Base-by-base conservation (phyloP, 2,113 vertebrate genomes). In the Solea senegalensis region DNA sequence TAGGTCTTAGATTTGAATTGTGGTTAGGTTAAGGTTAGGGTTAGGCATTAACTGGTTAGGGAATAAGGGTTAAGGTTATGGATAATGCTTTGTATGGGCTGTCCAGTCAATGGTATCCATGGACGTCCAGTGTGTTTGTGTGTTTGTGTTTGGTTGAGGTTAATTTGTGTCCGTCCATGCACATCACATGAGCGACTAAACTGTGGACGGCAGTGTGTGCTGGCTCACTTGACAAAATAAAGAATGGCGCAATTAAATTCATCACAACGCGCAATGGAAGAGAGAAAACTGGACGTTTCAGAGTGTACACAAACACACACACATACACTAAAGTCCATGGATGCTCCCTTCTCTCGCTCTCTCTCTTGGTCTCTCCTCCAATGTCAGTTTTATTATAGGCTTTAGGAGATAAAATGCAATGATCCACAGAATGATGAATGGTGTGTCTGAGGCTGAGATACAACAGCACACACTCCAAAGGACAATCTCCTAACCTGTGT, bases 391-490 rank as follows among this genome's bases (percentile, higher is more conserved):
- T 94, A 95, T 93, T 94, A 93, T 92, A 58, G 83, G 93, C 92
- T 94, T 95, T 89, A 92, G 93, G 93, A 91, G 90, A 94, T 74
- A 93, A 92, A 93, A 88, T 89, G 90, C 93, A 95, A 94, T 70
- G 87, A 95, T 92, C 93, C 92, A 86, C 87, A 89, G 86, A 92
- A 95, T 96, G 94, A 95, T 91, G 94, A 95, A 95, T 93, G 91
- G 92, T 90, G 87, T 82, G 91, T 90, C 88, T 90, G 91, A 76
- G 89, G 83, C 87, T 92, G 81, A 94, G 94, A 95, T 91, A 94
- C 92, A 92, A 92, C 86, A 90, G 91, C 88, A 90, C 85, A 87
- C 81, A 86, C 92, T 90, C 85, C 82, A 85, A 82, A 91, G 92
- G 84, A 92, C 89, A 91, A 89, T 87, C 85, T 89, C 76, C 79